Evolutionary conservation across 2,113 vertebrate species (phyloP), one percentile per base, ranked within the genome.

Genomic region (Promerops cafer): DNA sequence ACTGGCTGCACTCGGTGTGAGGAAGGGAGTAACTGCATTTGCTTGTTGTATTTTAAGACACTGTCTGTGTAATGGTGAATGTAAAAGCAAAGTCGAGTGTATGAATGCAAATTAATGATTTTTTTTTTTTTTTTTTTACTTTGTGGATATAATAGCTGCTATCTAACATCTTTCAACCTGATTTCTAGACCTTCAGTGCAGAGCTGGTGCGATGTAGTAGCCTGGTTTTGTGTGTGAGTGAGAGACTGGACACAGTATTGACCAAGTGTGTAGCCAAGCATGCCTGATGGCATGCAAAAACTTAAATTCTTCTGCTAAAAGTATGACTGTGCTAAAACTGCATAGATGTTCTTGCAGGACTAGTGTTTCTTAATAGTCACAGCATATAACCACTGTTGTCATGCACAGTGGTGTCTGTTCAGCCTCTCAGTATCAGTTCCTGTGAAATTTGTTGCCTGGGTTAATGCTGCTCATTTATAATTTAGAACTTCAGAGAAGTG

Each of bases 201-300:
- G 39, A 35, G 49, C 45, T 86, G 63, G 50, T 47, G 6, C 1
- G 7, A 31, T 47, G 42, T 54, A 10, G 8, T 47, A 14, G 16
- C 35, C n/a, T 42, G 17, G 23, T 39, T 45, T 5, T 33, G 7
- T 63, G 8, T 83, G 15, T 9, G 10, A 33, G 12, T 16, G 42
- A 42, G 74, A 74, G 83, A 11, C 21, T 75, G 23, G 33, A 24
- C 2, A 4, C 31, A 14, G 3, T 42, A 16, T 24, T 86, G 26
- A 24, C 12, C 35, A 2, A 35, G 37, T 2, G 2, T 44, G n/a
- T 31, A 56, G 44, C 26, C 47, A 52, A 12, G 66, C 0, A 0
- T 83, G 27, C 27, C 54, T 50, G 16, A n/a, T 76, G 63, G 64
- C 28, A 37, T 69, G 31, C 24, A 69, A 93, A 65, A 71, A 30